Conservation (phyloP, 2,797 vertebrate genomes). For the Oreochromis mossambicus region DNA sequence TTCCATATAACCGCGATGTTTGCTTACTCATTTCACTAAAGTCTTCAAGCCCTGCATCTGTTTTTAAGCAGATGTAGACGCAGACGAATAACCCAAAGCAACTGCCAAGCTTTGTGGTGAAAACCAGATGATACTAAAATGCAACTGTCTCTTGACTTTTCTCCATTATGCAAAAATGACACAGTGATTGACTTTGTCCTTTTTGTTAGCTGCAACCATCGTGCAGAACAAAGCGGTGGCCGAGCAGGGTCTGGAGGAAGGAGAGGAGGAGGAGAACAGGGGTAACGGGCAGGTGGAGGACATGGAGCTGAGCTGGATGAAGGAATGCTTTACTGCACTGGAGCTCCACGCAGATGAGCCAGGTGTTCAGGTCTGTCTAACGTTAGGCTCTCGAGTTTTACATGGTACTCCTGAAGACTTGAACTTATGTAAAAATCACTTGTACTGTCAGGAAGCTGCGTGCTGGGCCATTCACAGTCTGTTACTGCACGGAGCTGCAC, state of each 20-base stretch:
- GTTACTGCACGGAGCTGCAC: slow-evolving; percentile 79
- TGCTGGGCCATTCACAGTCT: slow-evolving; percentile 92
- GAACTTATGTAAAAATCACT: neutral
- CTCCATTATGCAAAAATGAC: neutral
- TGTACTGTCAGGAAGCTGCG: slow-evolving; percentile 82
- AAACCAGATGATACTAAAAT: neutral
- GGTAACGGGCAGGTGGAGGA: slow-evolving; percentile 63
- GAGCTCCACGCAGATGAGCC: slow-evolving; percentile 81
- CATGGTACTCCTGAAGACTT: neutral
- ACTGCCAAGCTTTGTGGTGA: neutral
- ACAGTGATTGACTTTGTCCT: neutral
- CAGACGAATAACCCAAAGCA: neutral
- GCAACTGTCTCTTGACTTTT: neutral
- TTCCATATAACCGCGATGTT: neutral
- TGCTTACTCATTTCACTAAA: neutral
- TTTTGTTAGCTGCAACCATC: slow-evolving; percentile 84
- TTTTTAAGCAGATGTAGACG: neutral
- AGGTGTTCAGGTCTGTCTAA: slow-evolving; percentile 81
- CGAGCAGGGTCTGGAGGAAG: slow-evolving; percentile 68
- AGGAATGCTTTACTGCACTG: slow-evolving; percentile 84
- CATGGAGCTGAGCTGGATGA: slow-evolving; percentile 83
- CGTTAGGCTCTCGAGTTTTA: fast-evolving
- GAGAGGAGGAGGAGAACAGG: slow-evolving; percentile 74
- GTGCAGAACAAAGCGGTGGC: slow-evolving; percentile 84
- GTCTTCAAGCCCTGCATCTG: neutral